Conservation (phyloP, 2,797 vertebrate genomes). For the Myotis findleyi region DNA sequence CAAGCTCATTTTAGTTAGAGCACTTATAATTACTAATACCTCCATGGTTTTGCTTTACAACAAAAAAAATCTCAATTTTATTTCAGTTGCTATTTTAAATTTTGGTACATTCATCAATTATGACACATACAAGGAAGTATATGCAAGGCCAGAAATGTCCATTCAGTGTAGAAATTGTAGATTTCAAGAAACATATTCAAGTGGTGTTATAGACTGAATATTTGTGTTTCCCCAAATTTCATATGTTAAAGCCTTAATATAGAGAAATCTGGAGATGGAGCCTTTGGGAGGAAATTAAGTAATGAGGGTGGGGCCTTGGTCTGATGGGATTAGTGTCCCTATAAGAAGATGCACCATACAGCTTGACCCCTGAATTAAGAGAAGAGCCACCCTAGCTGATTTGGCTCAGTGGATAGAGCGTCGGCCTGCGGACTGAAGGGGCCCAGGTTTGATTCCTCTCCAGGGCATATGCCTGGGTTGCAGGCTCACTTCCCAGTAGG, state of each 20-base stretch:
- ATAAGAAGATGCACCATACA: neutral
- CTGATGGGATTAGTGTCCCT: neutral
- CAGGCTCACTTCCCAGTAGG: too few relatives aligned
- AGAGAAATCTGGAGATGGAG: neutral
- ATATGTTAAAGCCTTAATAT: neutral
- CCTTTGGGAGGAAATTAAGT: neutral
- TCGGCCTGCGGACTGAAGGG: too few relatives aligned
- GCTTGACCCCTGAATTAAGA: conserved; percentile 1
- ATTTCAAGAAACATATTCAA: neutral
- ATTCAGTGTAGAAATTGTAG: neutral
- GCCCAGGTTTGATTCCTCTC: too few relatives aligned
- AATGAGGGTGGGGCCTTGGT: neutral
- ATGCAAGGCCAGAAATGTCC: neutral
- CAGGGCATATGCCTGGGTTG: too few relatives aligned
- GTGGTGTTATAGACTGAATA: neutral
- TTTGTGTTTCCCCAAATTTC: neutral
- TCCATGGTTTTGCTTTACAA: conserved; percentile 26
- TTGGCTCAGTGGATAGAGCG: too few relatives aligned
- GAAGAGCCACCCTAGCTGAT: neutral
- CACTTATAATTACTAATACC: neutral
- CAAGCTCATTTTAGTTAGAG: neutral
- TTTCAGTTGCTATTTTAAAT: conserved; percentile 31
- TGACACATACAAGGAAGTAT: neutral
- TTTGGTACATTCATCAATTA: neutral
- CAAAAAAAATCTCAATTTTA: conserved; percentile 40